phyloP scores from a whole-genome alignment of 2,888 invertebrate species.

The Muscina levida region DNA sequence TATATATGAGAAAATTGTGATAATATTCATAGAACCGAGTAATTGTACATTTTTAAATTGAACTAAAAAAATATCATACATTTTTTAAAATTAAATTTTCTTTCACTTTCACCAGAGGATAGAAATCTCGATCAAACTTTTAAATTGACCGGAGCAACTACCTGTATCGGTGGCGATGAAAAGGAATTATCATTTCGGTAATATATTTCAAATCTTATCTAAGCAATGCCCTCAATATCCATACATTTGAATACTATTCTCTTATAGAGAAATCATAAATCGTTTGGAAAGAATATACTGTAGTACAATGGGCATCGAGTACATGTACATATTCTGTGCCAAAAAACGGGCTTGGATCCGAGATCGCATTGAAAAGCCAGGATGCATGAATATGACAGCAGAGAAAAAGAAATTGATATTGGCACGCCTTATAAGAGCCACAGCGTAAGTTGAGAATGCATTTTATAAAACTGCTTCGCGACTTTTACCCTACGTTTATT shows the following conservation, averaged over 20 bases:
- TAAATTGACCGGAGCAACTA: slow-evolving; percentile 97
- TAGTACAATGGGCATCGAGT: slow-evolving; percentile 98
- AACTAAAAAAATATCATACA: too few species aligned
- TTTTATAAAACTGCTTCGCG: background rate
- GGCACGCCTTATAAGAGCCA: slow-evolving; percentile 95
- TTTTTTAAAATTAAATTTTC: too few species aligned
- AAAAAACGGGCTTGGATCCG: slow-evolving; percentile 99
- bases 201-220: slow-evolving; percentile 60
- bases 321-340: slow-evolving; percentile 99
- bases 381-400: slow-evolving; percentile 88
- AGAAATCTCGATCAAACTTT: slow-evolving; percentile 98
- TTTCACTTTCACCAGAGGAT: slow-evolving; percentile 80
- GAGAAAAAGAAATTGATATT: slow-evolving; percentile 96
- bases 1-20: too few species aligned
- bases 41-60: too few species aligned
- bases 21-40: too few species aligned
- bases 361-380: slow-evolving; percentile 96
- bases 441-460: slow-evolving; percentile 84
- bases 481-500: background rate
- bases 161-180: slow-evolving; percentile 97
- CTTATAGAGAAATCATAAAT: slow-evolving; percentile 90
- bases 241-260: too few species aligned
- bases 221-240: background rate
- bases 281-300: slow-evolving; percentile 97
- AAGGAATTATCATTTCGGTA: slow-evolving; percentile 90